phyloP scores from a whole-genome alignment of 2,113 vertebrate genomes.

The Platysteira castanea region DNA sequence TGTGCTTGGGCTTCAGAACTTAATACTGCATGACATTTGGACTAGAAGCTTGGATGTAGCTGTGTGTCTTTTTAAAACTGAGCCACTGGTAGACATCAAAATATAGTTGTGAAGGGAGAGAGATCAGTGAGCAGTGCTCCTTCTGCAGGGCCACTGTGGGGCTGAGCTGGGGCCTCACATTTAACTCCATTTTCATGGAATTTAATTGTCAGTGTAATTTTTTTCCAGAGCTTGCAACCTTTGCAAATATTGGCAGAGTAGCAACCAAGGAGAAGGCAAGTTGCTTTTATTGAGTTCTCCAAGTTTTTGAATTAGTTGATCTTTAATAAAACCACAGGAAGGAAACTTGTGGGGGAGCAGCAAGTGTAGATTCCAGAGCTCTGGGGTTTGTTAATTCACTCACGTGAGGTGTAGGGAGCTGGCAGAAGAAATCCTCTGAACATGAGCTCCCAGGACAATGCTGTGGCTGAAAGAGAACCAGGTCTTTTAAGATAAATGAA shows the following conservation, averaged over 20 bases:
- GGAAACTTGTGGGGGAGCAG: not conserved
- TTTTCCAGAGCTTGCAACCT: not conserved
- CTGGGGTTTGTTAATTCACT: not conserved
- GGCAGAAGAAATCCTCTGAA: not conserved
- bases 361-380: accelerated
- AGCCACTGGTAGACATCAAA: not conserved
- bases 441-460: not conserved
- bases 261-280: not conserved
- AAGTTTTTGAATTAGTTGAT: not conserved
- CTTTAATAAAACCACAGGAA: not conserved
- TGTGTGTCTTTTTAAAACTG: not conserved
- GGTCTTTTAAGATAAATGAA: not conserved
- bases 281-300: not conserved
- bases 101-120: not conserved
- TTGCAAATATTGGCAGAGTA: not conserved
- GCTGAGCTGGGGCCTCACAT: not conserved
- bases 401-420: not conserved
- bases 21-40: slow-evolving; percentile 24
- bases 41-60: not conserved
- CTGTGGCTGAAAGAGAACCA: not conserved
- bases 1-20: not conserved
- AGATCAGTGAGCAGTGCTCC: not conserved
- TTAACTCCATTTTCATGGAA: not conserved
- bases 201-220: not conserved
- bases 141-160: no score